These are phyloP conservation scores for Ispidina lecontei DNA, from an alignment of 2,797 vertebrate species.

Conservation along the genomic window DNA sequence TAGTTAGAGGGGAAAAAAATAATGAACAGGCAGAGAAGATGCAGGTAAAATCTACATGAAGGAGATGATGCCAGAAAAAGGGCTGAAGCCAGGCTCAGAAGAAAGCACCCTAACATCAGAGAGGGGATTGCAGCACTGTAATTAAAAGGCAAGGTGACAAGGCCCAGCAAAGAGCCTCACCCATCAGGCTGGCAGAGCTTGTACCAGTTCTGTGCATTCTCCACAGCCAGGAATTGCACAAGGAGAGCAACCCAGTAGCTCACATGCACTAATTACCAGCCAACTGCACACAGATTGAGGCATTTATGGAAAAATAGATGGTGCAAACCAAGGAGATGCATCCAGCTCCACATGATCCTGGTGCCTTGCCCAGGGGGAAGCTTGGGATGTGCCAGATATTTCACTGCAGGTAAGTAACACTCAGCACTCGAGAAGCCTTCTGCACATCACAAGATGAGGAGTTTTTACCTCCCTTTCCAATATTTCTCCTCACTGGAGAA, in stretches of 20 bases:
- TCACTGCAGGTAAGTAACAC: background rate
- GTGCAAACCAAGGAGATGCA: rapidly evolving
- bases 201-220: background rate
- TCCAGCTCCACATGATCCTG: background rate
- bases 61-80: background rate
- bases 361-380: background rate
- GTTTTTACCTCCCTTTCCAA: background rate
- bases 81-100: background rate
- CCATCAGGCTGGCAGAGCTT: constrained; percentile 21
- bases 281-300: background rate
- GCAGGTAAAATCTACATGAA: background rate
- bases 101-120: background rate
- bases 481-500: background rate
- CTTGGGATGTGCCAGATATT: rapidly evolving
- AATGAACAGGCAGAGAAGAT: background rate
- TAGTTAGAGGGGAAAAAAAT: background rate
- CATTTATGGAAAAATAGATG: background rate
- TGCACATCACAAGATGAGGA: background rate
- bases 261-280: background rate
- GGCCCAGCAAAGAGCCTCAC: background rate
- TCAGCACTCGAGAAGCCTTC: background rate
- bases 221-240: background rate
- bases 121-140: background rate
- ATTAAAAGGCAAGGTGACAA: background rate
- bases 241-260: background rate